These are phyloP conservation scores for Carassius carassius DNA, from an alignment of 2,113 vertebrate species.

Conservation along the genomic window DNA sequence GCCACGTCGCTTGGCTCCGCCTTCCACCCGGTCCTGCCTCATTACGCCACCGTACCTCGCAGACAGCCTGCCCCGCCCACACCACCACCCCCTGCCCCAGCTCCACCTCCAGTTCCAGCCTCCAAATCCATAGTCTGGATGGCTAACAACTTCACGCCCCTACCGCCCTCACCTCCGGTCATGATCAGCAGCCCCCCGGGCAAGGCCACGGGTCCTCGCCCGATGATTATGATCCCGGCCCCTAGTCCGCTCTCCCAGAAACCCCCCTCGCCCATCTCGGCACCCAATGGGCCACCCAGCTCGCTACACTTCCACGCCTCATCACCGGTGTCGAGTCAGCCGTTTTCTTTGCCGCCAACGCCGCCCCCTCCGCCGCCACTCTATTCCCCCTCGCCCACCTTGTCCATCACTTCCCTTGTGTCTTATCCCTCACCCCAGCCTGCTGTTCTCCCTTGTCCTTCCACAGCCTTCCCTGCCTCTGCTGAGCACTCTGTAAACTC, in stretches of 20 bases:
- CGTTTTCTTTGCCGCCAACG: too few relatives aligned
- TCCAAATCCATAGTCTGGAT: constrained; percentile 88
- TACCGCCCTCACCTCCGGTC: constrained; percentile 92
- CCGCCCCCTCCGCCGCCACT: too few relatives aligned
- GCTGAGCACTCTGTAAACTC: too few relatives aligned
- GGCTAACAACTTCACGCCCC: constrained; percentile 84
- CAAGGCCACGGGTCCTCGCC: constrained; percentile 88
- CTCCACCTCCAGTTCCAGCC: constrained; percentile 62
- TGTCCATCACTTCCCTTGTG: too few relatives aligned
- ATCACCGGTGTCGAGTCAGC: too few relatives aligned
- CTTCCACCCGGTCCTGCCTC: constrained; percentile 96
- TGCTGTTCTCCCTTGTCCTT: too few relatives aligned
- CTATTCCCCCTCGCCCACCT: too few relatives aligned
- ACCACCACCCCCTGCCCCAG: constrained; percentile 67
- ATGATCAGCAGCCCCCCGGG: constrained; percentile 98
- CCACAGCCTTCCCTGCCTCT: too few relatives aligned
- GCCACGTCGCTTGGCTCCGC: constrained; percentile 95
- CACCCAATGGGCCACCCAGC: too few relatives aligned
- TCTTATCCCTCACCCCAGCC: too few relatives aligned
- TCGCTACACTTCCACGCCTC: too few relatives aligned
- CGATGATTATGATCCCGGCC: constrained; percentile 84
- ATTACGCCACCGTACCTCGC: constrained; percentile 91
- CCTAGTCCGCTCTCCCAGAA: constrained; percentile 83
- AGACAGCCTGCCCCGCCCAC: constrained; percentile 79
- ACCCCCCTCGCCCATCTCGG: constrained; percentile 43